phyloP scores from a whole-genome alignment of 2,888 invertebrate genomes.

The Bombylius discolor region DNA sequence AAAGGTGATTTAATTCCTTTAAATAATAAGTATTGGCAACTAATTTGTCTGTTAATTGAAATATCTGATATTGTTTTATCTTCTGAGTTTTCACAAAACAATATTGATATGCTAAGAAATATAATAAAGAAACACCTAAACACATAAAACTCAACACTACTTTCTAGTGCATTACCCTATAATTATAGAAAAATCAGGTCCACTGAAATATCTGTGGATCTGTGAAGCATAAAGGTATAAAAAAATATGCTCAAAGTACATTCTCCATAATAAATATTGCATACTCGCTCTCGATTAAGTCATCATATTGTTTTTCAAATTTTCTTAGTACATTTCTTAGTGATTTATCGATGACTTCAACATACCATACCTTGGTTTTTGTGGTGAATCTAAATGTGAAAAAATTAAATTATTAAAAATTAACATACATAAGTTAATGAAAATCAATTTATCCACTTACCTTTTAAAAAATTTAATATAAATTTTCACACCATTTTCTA shows the following conservation, averaged over 20 bases:
- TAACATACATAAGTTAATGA: no score
- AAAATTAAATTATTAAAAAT: no score
- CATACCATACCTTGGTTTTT: no score
- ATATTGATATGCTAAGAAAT: neutral
- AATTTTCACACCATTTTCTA: no score
- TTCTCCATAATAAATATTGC: slow-evolving; percentile 3
- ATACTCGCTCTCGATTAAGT: no score
- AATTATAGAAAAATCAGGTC: slow-evolving; percentile 4
- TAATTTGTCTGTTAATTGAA: slow-evolving; percentile 8
- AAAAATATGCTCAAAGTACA: slow-evolving; percentile 2
- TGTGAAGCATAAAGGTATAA: slow-evolving; percentile 2
- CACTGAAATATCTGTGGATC: slow-evolving; percentile 3
- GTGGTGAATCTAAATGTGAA: no score
- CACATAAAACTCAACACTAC: neutral
- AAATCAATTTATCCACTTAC: no score
- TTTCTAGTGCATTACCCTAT: slow-evolving; percentile 5
- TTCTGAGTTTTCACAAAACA: neutral
- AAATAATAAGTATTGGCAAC: slow-evolving; percentile 1
- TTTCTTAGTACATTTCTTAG: no score
- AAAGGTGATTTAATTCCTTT: neutral
- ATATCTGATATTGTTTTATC: slow-evolving; percentile 9
- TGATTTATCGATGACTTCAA: no score
- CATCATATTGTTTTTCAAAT: neutral
- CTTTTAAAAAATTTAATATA: no score
- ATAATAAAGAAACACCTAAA: neutral